These are phyloP conservation scores for Rostratula benghalensis DNA, from an alignment of 2,113 vertebrate species.

Conservation along the genomic window DNA sequence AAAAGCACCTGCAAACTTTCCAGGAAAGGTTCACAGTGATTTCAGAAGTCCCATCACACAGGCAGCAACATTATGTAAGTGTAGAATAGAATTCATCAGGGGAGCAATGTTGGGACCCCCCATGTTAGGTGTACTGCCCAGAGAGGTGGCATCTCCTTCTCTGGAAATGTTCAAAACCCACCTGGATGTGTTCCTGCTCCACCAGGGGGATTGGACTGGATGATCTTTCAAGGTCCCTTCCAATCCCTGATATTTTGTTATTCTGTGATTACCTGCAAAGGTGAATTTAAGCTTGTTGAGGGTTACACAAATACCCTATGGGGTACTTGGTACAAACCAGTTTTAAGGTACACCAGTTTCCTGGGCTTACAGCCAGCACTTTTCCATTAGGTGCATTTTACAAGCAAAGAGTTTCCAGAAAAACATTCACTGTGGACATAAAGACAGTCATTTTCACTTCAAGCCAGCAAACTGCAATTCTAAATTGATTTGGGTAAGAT, in stretches of 20 bases:
- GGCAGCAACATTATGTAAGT: accelerated
- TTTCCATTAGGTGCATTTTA: not conserved
- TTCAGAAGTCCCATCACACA: accelerated
- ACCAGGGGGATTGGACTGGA: too few species aligned
- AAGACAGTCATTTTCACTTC: not conserved
- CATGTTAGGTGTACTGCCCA: too few species aligned
- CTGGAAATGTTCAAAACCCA: too few species aligned
- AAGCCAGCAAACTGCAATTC: not conserved
- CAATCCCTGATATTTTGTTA: too few species aligned
- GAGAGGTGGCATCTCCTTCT: too few species aligned
- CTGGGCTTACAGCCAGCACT: accelerated
- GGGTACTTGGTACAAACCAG: not conserved
- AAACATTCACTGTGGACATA: not conserved
- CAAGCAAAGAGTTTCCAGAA: not conserved
- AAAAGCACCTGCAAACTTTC: too few species aligned
- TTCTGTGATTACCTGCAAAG: not conserved
- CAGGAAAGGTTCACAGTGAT: accelerated
- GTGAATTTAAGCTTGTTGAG: not conserved
- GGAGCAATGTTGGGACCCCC: accelerated
- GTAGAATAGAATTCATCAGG: not conserved
- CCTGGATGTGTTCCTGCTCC: too few species aligned
- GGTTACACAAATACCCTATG: not conserved
- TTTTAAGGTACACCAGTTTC: not conserved
- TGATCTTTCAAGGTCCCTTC: too few species aligned
- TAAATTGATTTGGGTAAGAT: not conserved